Base-by-base conservation (phyloP, 2,113 vertebrate genomes). In the Salvelinus sp. region DNA sequence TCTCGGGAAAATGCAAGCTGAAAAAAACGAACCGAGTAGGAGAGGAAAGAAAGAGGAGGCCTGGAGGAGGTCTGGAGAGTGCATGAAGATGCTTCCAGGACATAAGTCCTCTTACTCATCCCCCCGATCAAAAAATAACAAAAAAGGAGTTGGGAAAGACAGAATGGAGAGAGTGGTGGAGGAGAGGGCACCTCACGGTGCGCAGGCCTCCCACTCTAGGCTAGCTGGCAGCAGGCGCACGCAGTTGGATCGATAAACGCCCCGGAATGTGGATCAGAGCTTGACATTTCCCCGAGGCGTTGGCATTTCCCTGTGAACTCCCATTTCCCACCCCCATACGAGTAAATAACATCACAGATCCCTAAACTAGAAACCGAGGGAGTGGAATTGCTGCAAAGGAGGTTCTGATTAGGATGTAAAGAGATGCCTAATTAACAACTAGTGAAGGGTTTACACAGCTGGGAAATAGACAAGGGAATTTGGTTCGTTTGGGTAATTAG, bases 271-370 rank as follows among this genome's bases (percentile, higher is more conserved):
- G 80, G 90, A 92, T 92, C 88, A 89, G 81, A 91, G 86, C 85
- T 79, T 76, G 85, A 91, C 88, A 88, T 88, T 85, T 90, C 81
- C 82, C 88, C 80, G 76, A 1, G 76, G 88, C 76, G 85, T 86
- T 88, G 88, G 83, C 89, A 88, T 89, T 91, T 91, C 79, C 87
- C 80, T 85, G 76, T 76, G 76, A 88, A 90, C 84, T 85, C 82
- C 83, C 78, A 83, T 82, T 87, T 84, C 73, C 85, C 82, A 77
- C 88, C 88, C 86, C 81, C 90, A 69, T 86, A 86, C 70, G 22
- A 82, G 64, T 76, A 88, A 82, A 83, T 66, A 89, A 78, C 86
- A 90, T 89, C 86, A 85, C 73, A 85, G 81, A 77, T 72, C 71
- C 72, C 74, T n/a, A n/a, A 62, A 62, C 58, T 22, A 23, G 58